phyloP scores from a whole-genome alignment of 2,888 invertebrate species.

The Drepanosiphum platanoidis region DNA sequence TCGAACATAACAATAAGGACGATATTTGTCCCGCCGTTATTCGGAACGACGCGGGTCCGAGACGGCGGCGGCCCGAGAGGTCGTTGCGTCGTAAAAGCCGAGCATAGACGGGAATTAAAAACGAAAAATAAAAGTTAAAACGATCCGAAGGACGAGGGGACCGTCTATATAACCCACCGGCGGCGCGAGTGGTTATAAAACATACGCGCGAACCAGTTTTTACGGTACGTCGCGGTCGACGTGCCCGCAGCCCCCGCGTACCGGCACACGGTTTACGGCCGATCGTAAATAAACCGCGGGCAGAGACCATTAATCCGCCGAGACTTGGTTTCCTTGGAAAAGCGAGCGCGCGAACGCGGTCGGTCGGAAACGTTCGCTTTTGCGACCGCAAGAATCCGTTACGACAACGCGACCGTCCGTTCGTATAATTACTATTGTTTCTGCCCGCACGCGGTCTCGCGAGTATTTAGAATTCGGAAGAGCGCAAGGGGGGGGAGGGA shows the following conservation, averaged over 20 bases:
- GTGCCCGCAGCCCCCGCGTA: not conserved
- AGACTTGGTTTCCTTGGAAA: not conserved
- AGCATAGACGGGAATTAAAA: not conserved
- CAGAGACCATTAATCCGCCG: not conserved
- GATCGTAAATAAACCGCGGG: conserved; percentile 12
- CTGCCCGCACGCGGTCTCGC: too few relatives aligned
- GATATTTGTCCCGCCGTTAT: too few relatives aligned
- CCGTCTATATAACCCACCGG: not conserved
- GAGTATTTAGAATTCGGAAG: too few relatives aligned
- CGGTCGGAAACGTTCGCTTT: conserved; percentile 16
- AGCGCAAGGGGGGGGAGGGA: too few relatives aligned
- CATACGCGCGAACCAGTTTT: conserved; percentile 14
- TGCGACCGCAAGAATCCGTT: conserved; percentile 28
- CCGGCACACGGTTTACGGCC: not conserved
- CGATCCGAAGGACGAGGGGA: not conserved
- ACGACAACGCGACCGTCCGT: conserved; percentile 5
- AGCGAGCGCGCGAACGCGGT: conserved; percentile 1
- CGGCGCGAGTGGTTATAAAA: not conserved
- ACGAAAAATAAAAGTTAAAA: not conserved
- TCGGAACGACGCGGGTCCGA: too few relatives aligned
- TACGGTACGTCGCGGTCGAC: not conserved
- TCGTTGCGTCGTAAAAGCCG: not conserved
- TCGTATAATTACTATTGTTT: conserved; percentile 19
- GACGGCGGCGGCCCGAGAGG: too few relatives aligned
- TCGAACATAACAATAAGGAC: too few relatives aligned